Base-by-base conservation (phyloP, 2,113 vertebrate species). In the Sebastes schlegelii region DNA sequence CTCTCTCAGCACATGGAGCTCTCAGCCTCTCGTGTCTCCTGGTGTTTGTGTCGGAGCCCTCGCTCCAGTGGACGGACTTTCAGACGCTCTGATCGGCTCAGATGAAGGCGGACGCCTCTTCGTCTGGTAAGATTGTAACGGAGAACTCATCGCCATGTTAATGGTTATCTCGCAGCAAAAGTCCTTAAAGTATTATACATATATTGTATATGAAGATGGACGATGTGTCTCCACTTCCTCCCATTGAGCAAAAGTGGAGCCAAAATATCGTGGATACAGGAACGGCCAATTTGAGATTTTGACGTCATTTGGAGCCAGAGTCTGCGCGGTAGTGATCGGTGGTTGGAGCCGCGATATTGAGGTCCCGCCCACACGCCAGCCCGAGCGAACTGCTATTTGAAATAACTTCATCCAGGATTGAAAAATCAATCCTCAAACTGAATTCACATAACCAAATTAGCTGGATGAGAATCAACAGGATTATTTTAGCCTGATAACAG, bases 41-140 rank as follows among this genome's bases (percentile, higher is more conserved):
- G 93, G 88, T 0, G 82, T 86, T 66, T 86, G 83, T 34, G 77
- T 95, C 7, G 67, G 72, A 26, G 79, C 88, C 4, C 82, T 95
- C 40, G 91, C 92, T 57, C 60, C 85, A 4, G 94, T 95, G 48
- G 91, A 94, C 0, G 91, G 82, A 62, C 91, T 93, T 10, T 1
- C 74, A 3, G 90, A 95, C 1, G 92, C 92, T 83, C 75, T 95
- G 70, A 85, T 94, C 12, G 94, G 92, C 21, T 88, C 89, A 52
- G 84, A 92, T 42, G 91, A 95, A 10, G 58, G 21, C 0, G 90
- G 89, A 45, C 49, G 2, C 48, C 83, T 95, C 75, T 91, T 81
- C 14, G 14, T 95, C n/a, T 95, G 94, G 94, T 95, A 34, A 80
- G 7, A 10, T 4, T 23, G 14, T 19, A 21, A 19, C 8, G 0